phyloP scores from a whole-genome alignment of 1,140 invertebrate species.

The Popillia japonica region DNA sequence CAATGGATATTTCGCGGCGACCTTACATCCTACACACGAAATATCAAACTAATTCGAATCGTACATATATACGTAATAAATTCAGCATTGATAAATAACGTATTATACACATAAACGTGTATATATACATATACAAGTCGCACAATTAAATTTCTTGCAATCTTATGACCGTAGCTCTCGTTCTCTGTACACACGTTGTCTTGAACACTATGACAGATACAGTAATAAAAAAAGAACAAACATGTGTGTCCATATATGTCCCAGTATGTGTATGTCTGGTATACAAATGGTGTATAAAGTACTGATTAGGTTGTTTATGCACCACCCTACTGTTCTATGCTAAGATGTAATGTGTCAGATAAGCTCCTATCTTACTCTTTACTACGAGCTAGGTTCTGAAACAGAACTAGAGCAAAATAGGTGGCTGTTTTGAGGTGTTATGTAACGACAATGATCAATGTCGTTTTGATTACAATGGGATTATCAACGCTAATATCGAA shows the following conservation, averaged over 20 bases:
- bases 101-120: slow-evolving; percentile 10
- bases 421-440: slow-evolving; percentile 3
- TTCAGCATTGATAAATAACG: slow-evolving; percentile 13
- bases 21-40: slow-evolving; percentile 20
- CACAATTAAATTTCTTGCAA: slow-evolving; percentile 26
- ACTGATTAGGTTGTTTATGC: not conserved
- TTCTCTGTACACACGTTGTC: not conserved
- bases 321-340: slow-evolving; percentile 7
- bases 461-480: not conserved
- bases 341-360: slow-evolving; percentile 1
- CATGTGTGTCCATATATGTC: slow-evolving; percentile 13
- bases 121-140: not conserved
- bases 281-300: not conserved
- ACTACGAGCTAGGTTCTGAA: not conserved
- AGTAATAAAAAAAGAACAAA: not conserved
- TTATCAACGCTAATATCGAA: not conserved
- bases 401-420: not conserved
- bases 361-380: slow-evolving; percentile 3
- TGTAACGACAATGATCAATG: not conserved
- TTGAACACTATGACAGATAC: not conserved
- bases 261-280: not conserved
- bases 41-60: slow-evolving; percentile 23
- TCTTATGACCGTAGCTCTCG: not conserved
- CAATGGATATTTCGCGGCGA: slow-evolving; percentile 32
- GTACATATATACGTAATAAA: slow-evolving; percentile 19